phyloP scores from a whole-genome alignment of 2,888 invertebrate genomes.

The Junonia oenone region DNA sequence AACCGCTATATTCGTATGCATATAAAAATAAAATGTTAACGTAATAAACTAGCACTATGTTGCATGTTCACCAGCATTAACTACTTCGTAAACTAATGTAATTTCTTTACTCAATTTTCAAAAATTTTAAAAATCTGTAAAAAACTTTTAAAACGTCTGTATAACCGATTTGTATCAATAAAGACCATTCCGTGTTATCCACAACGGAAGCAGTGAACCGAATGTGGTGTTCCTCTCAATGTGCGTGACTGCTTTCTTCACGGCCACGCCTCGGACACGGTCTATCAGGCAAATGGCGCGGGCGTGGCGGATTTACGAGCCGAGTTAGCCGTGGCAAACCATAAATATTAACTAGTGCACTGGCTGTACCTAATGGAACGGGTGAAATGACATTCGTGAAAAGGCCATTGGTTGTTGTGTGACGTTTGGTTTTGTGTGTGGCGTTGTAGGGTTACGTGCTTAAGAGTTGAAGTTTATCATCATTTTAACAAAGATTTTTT shows the following conservation, averaged over 20 bases:
- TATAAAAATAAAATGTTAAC: no score
- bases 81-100: no score
- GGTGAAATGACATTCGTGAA: not conserved
- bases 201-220: constrained; percentile 15
- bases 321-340: not conserved
- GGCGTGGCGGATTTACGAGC: constrained; percentile 19
- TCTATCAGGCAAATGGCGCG: constrained; percentile 27
- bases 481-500: no score
- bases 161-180: not conserved
- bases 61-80: no score
- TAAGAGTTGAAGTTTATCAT: no score
- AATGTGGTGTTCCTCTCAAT: constrained; percentile 15
- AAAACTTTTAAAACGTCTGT: no score
- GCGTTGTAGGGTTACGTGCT: no score
- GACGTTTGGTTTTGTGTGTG: no score
- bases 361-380: not conserved
- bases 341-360: constrained; percentile 4
- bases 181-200: not conserved
- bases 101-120: no score
- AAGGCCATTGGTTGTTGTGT: not conserved
- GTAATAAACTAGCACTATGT: no score
- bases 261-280: constrained; percentile 26
- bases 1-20: no score
- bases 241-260: constrained; percentile 28
- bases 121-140: no score